These are phyloP conservation scores for Neelides folsomi DNA, from an alignment of 2,888 invertebrate species.

Conservation along the genomic window DNA sequence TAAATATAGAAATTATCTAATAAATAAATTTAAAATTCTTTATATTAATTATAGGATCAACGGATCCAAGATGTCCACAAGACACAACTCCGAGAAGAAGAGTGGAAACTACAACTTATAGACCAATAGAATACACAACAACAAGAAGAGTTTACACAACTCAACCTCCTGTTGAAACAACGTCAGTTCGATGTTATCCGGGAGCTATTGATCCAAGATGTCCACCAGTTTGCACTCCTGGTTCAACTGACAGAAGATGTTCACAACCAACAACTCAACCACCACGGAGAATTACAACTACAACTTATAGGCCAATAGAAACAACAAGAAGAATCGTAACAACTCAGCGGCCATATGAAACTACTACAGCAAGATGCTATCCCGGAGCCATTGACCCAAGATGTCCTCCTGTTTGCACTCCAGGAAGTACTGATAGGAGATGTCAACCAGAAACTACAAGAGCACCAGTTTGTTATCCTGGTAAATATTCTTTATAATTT, in stretches of 20 bases:
- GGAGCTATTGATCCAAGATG: constrained; percentile 32
- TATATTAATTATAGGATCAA: constrained; percentile 34
- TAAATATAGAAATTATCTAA: too few species aligned
- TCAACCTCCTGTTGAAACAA: neutral
- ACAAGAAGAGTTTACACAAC: too few species aligned
- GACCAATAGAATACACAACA: too few species aligned
- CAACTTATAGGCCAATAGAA: constrained; percentile 7
- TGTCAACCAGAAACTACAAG: constrained; percentile 15
- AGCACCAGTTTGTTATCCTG: constrained; percentile 9
- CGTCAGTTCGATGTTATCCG: constrained; percentile 8
- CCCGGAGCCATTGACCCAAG: constrained; percentile 31
- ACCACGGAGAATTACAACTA: constrained; percentile 1
- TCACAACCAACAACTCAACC: constrained; percentile 16
- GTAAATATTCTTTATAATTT: constrained; percentile 1
- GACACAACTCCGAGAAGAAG: constrained; percentile 3
- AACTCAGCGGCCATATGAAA: neutral
- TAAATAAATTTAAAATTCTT: constrained; percentile 4
- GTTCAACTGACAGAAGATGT: too few species aligned
- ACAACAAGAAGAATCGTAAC: constrained; percentile 1
- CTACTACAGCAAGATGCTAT: constrained; percentile 7
- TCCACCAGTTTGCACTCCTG: constrained; percentile 14
- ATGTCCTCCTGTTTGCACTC: constrained; percentile 30
- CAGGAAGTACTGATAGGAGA: constrained; percentile 34
- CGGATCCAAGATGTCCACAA: constrained; percentile 31
- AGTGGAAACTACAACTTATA: too few species aligned